phyloP scores from a whole-genome alignment of 2,113 vertebrate genomes.

The Conger conger region DNA sequence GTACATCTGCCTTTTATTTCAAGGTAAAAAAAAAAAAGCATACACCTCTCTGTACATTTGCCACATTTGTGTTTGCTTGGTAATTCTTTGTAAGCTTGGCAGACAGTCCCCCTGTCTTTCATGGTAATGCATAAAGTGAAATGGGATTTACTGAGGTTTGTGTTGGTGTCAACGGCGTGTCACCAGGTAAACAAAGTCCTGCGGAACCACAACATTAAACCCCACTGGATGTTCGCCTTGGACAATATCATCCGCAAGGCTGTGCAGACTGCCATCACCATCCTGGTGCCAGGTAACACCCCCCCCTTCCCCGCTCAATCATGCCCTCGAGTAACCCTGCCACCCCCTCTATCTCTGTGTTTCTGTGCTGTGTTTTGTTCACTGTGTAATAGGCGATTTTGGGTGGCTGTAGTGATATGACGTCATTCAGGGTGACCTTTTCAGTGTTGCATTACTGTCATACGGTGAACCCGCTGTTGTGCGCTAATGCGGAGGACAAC shows the following conservation, averaged over 20 bases:
- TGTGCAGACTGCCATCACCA: conserved; percentile 95
- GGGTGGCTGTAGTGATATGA: neutral
- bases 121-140: neutral
- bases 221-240: conserved; percentile 98
- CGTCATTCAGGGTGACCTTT: neutral
- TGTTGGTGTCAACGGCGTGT: neutral
- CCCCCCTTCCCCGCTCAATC: neutral
- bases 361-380: neutral
- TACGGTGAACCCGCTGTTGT: neutral
- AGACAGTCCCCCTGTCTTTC: neutral
- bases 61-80: neutral
- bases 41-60: neutral
- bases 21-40: too few species aligned
- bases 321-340: neutral
- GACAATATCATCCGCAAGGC: conserved; percentile 98
- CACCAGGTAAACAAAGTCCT: conserved; percentile 95
- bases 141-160: neutral
- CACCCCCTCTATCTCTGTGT: neutral
- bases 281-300: conserved; percentile 88
- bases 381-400: neutral
- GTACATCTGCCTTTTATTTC: neutral
- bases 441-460: neutral
- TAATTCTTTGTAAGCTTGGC: neutral
- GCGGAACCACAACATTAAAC: conserved; percentile 97
- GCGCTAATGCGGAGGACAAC: neutral